A percentile compares a stretch with the other conserved stretches of the same genome.
These are phyloP conservation scores for Callimorpha dominula DNA, from an alignment of 2,888 invertebrate genomes.

Conservation along the genomic window DNA sequence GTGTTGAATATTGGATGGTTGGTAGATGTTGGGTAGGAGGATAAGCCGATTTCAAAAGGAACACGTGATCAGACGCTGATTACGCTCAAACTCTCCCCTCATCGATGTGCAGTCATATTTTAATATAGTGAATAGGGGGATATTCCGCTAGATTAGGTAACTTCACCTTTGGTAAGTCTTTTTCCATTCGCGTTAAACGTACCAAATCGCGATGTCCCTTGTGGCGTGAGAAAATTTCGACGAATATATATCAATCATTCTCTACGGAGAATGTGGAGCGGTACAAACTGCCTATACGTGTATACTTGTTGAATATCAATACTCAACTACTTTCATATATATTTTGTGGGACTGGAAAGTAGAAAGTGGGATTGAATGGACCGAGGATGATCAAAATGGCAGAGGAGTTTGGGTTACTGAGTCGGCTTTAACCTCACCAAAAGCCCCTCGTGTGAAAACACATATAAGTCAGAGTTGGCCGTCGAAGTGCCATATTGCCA, in stretches of 20 bases:
- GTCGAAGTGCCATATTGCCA: too few relatives aligned
- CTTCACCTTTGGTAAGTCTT: slow-evolving; percentile 49
- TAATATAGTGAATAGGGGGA: slow-evolving; percentile 80
- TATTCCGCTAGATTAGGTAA: slow-evolving; percentile 75
- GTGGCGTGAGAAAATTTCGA: slow-evolving; percentile 10
- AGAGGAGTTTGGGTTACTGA: too few relatives aligned
- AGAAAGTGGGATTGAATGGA: background rate
- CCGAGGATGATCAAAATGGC: background rate
- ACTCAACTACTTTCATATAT: background rate
- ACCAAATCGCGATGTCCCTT: slow-evolving; percentile 19
- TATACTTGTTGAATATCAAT: background rate
- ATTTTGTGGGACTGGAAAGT: background rate
- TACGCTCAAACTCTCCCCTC: slow-evolving; percentile 65
- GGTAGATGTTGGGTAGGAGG: slow-evolving; percentile 63
- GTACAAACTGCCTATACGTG: background rate
- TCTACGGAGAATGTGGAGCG: background rate
- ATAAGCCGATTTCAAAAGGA: slow-evolving; percentile 84
- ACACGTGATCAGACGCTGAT: slow-evolving; percentile 84
- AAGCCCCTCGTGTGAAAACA: too few relatives aligned
- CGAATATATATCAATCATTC: slow-evolving; percentile 11
- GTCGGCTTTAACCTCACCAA: too few relatives aligned
- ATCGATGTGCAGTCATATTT: slow-evolving; percentile 77
- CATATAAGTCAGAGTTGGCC: too few relatives aligned
- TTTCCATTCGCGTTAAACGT: slow-evolving; percentile 32
- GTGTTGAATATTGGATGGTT: slow-evolving; percentile 57